Base-by-base conservation (phyloP, 2,888 invertebrate genomes). In the Agrotis ipsilon region DNA sequence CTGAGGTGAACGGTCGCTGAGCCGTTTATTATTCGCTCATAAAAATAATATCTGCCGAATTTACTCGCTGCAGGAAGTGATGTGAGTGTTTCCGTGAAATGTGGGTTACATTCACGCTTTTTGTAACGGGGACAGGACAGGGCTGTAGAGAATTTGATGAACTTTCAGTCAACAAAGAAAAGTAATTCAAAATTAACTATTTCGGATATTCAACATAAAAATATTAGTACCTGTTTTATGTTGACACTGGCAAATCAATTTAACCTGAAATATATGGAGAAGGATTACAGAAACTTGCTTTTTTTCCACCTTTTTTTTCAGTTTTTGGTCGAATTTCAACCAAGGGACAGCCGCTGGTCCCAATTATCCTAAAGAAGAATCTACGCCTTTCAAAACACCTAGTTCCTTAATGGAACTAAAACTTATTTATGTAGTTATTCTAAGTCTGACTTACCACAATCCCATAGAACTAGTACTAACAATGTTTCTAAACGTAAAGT, bases 1-100 rank as follows among this genome's bases (percentile, higher is more conserved):
- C 82, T 73, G 89, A 89, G 93, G 92, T 93, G 90, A 93, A 93
- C 65, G 93, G 85, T 87, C 92, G 75, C 84, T 68, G 69, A 68
- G 87, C 83, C 86, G 88, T 88, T 88, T 88, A 86, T 89, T 87
- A 90, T 91, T 89, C 83, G 87, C 88, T 90, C 90, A 89, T 92
- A 92, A 94, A 94, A 94, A 92, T 90, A 88, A 90, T 78, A 79
- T 81, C 72, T 80, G 69, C 78, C 72, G 73, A 83, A 80, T 85
- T 85, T 78, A 82, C 74, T 75, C 65, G 54, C 57, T 51, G 43
- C 74, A 71, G 70, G 80, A 75, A 73, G 54, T 61, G 63, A 48
- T 72, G 68, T 39, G 71, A 63, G 68, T 57, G 43, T 68, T 82
- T 75, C 70, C 75, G 72, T 59, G 60, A 58, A 88, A 87, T 64